These are phyloP conservation scores for Cataglyphis altisquamis DNA, from an alignment of 2,888 invertebrate genomes.

Conservation along the genomic window DNA sequence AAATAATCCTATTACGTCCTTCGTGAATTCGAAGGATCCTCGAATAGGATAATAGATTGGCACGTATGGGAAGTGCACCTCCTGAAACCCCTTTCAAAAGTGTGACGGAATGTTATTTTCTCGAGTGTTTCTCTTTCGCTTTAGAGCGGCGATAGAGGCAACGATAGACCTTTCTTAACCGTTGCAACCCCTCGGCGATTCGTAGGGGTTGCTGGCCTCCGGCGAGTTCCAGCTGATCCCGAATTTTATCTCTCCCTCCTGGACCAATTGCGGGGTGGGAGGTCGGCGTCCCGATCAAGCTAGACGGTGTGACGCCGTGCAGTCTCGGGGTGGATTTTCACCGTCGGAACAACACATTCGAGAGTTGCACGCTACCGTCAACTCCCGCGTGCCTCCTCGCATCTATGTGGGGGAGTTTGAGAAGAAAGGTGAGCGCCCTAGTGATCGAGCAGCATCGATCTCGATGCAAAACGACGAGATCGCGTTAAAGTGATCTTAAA, in stretches of 20 bases:
- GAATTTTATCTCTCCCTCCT: constrained; percentile 72
- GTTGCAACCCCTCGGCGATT: background rate
- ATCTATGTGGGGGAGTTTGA: background rate
- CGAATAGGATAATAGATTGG: background rate
- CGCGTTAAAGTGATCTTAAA: constrained; percentile 6
- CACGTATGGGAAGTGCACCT: background rate
- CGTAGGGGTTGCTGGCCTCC: constrained; percentile 57
- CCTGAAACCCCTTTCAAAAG: background rate
- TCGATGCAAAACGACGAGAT: constrained; percentile 18
- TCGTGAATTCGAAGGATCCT: constrained; percentile 5
- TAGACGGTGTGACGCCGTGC: constrained; percentile 76
- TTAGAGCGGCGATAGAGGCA: constrained; percentile 51
- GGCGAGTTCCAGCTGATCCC: constrained; percentile 72
- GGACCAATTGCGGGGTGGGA: constrained; percentile 69
- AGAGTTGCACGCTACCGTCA: constrained; percentile 3
- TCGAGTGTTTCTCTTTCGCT: constrained; percentile 65
- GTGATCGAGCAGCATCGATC: constrained; percentile 47
- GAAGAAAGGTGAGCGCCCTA: constrained; percentile 1
- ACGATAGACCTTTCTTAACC: constrained; percentile 42
- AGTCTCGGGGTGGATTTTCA: constrained; percentile 77
- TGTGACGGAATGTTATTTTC: constrained; percentile 57
- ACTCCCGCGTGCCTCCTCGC: constrained; percentile 15
- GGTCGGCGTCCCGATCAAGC: constrained; percentile 72
- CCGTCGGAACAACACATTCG: constrained; percentile 67
- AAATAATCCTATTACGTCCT: background rate